Percentiles rank a stretch among this genome's conserved stretches.
phyloP scores from a whole-genome alignment of 1,140 invertebrate species.

The Zaprionus nigranus region DNA sequence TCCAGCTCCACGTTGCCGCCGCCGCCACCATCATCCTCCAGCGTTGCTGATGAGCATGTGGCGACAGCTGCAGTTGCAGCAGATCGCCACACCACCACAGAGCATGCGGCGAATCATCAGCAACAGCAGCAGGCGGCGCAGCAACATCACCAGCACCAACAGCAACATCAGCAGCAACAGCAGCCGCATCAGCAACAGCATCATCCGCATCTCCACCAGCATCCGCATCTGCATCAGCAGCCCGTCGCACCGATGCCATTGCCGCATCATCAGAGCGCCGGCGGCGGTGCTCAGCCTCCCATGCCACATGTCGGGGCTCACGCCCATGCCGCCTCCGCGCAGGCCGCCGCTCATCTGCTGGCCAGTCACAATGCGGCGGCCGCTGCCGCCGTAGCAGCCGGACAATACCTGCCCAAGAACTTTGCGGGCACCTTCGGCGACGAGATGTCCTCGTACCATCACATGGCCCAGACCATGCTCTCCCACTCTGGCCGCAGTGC shows the following conservation, averaged over 20 bases:
- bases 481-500: slow-evolving; percentile 72
- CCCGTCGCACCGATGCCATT: slow-evolving; percentile 37
- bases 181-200: slow-evolving; percentile 34
- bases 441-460: slow-evolving; percentile 81
- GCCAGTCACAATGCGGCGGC: slow-evolving; percentile 79
- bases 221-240: slow-evolving; percentile 46
- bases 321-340: slow-evolving; percentile 63
- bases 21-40: slow-evolving; percentile 19
- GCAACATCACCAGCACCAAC: slow-evolving; percentile 44
- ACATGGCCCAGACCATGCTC: slow-evolving; percentile 81
- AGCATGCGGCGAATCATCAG: slow-evolving; percentile 55
- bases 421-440: slow-evolving; percentile 74
- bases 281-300: slow-evolving; percentile 32
- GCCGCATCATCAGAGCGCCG: slow-evolving; percentile 48
- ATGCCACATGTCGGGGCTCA: slow-evolving; percentile 46
- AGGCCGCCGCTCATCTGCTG: slow-evolving; percentile 76
- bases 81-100: slow-evolving; percentile 60
- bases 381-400: slow-evolving; percentile 74
- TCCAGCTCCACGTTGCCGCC: slow-evolving; percentile 40
- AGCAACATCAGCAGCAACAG: slow-evolving; percentile 40
- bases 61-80: slow-evolving; percentile 19
- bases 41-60: slow-evolving; percentile 31
- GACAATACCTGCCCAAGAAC: slow-evolving; percentile 80
- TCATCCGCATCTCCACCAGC: slow-evolving; percentile 44
- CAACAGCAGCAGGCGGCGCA: slow-evolving; percentile 25